Percentiles rank a stretch among this genome's conserved stretches.
phyloP scores from a whole-genome alignment of 1,140 invertebrate genomes.

The Samia ricini region DNA sequence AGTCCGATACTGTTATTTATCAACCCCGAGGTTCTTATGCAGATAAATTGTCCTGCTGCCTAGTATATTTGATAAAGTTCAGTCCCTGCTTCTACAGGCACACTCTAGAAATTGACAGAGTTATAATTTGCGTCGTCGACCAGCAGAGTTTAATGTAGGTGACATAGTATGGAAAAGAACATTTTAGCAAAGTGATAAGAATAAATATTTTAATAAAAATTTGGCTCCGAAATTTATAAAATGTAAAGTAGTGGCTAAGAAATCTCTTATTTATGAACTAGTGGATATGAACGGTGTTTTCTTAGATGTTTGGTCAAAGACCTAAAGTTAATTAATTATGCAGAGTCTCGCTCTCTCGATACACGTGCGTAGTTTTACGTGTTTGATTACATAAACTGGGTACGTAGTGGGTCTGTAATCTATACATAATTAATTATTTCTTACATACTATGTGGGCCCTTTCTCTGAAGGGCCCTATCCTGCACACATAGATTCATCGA shows the following conservation, averaged over 20 bases:
- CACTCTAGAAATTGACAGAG: slow-evolving; percentile 12
- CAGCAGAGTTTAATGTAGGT: slow-evolving; percentile 21
- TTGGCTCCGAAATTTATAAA: slow-evolving; percentile 27
- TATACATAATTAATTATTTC: too few species aligned
- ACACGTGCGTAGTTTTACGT: too few species aligned
- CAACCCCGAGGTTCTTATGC: slow-evolving; percentile 20
- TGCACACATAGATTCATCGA: background rate
- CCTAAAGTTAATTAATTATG: slow-evolving; percentile 15
- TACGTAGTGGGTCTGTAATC: too few species aligned
- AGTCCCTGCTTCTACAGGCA: slow-evolving; percentile 10
- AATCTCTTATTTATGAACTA: slow-evolving; percentile 18
- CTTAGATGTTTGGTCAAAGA: slow-evolving; percentile 25
- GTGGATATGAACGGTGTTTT: slow-evolving; percentile 15
- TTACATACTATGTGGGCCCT: too few species aligned
- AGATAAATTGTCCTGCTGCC: slow-evolving; percentile 17
- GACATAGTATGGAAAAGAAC: slow-evolving; percentile 25
- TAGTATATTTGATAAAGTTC: slow-evolving; percentile 21
- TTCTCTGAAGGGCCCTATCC: too few species aligned
- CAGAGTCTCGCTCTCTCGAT: too few species aligned
- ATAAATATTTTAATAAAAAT: slow-evolving; percentile 20
- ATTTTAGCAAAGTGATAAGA: slow-evolving; percentile 21
- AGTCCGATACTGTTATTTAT: slow-evolving; percentile 13
- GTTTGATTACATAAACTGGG: too few species aligned
- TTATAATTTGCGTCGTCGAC: slow-evolving; percentile 19
- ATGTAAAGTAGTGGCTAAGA: slow-evolving; percentile 16